phyloP scores from a whole-genome alignment of 1,140 invertebrate genomes.

The Anastatus disparis region DNA sequence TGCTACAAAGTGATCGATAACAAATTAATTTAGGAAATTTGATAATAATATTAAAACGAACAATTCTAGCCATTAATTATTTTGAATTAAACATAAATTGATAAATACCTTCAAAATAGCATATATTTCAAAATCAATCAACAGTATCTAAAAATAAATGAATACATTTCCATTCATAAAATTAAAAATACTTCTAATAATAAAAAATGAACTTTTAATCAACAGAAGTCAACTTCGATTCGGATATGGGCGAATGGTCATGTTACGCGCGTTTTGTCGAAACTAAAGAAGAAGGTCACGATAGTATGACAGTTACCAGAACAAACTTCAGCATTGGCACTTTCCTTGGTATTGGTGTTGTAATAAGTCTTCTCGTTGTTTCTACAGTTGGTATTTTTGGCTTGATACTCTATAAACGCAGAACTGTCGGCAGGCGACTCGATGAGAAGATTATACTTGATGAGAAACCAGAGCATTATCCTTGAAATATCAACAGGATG shows the following conservation, averaged over 20 bases:
- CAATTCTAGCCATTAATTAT: too few species aligned
- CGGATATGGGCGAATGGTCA: slow-evolving; percentile 35
- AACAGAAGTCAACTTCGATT: background rate
- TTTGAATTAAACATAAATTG: too few species aligned
- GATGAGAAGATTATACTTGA: background rate
- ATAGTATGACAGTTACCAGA: slow-evolving; percentile 41
- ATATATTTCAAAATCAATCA: too few species aligned
- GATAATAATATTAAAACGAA: too few species aligned
- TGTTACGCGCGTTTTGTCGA: slow-evolving; percentile 34
- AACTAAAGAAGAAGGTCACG: slow-evolving; percentile 38
- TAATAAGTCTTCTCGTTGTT: slow-evolving; percentile 3
- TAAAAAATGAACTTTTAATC: background rate
- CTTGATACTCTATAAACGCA: slow-evolving; percentile 14
- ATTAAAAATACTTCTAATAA: too few species aligned
- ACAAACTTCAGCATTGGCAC: background rate
- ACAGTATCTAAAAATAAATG: too few species aligned
- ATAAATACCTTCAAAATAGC: too few species aligned
- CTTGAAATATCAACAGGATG: too few species aligned
- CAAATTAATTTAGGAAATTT: too few species aligned
- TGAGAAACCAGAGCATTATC: background rate
- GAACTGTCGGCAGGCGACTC: background rate
- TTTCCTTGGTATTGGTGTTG: background rate
- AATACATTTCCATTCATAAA: too few species aligned
- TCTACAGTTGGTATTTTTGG: background rate
- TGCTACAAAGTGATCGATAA: too few species aligned